A percentile compares a stretch with the other conserved stretches of the same genome.
These are phyloP conservation scores for Spodoptera litura DNA, from an alignment of 1,140 invertebrate species.

Conservation along the genomic window DNA sequence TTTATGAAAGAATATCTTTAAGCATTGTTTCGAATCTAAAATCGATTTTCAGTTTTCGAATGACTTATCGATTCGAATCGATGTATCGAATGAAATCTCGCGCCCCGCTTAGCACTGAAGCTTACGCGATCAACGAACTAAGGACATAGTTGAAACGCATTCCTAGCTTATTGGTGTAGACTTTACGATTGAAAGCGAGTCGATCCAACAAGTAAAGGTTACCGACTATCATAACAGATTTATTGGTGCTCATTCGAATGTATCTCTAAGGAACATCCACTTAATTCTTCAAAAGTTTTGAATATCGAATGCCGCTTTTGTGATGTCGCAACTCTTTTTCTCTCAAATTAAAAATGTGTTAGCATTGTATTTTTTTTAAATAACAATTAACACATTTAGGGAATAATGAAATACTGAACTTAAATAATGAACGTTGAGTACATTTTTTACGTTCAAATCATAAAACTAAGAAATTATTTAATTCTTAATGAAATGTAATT, in stretches of 20 bases:
- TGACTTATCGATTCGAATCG: constrained; percentile 1
- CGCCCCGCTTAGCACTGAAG: constrained; percentile 44
- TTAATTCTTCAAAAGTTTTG: constrained; percentile 32
- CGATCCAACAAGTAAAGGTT: constrained; percentile 54
- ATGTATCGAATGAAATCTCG: neutral
- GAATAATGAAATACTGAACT: no score
- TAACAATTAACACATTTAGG: no score
- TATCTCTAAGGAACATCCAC: constrained; percentile 44
- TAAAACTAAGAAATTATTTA: no score
- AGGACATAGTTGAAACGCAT: constrained; percentile 65
- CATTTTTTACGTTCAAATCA: no score
- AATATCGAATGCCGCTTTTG: neutral
- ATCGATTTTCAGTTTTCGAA: neutral
- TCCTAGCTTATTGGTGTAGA: constrained; percentile 63
- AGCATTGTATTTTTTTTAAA: no score
- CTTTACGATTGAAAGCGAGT: constrained; percentile 56
- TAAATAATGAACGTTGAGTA: no score
- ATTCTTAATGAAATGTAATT: no score
- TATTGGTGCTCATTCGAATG: constrained; percentile 49
- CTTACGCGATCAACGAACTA: constrained; percentile 67
- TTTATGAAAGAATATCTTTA: neutral
- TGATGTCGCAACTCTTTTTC: no score
- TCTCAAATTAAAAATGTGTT: neutral
- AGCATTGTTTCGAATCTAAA: neutral
- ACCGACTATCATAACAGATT: constrained; percentile 61